Conservation (phyloP, 2,888 invertebrate species). For the Horisme vitalbata region DNA sequence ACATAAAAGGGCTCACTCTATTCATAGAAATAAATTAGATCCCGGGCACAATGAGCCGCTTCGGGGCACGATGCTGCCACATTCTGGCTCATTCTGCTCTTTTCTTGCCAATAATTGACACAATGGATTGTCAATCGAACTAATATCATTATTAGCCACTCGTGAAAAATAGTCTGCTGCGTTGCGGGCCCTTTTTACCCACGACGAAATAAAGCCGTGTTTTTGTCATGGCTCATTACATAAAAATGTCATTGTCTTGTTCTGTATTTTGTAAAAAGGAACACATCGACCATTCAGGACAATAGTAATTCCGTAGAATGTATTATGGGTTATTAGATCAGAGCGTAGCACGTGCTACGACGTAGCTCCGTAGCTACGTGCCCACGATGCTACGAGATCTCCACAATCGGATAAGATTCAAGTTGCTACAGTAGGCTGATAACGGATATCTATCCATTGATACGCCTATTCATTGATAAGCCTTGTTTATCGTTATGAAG, state of each 20-base stretch:
- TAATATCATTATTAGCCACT: slow-evolving; percentile 13
- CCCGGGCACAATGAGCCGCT: slow-evolving; percentile 41
- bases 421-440: background rate
- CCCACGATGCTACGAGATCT: slow-evolving; percentile 4
- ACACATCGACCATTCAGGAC: background rate
- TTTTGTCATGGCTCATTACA: no score
- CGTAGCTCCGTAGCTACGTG: slow-evolving; percentile 11
- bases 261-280: background rate
- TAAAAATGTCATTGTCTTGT: no score
- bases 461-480: no score
- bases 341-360: slow-evolving; percentile 17
- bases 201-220: background rate
- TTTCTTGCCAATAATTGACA: slow-evolving; percentile 11
- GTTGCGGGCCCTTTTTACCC: no score
- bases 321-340: slow-evolving; percentile 8
- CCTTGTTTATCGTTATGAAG: no score
- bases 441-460: no score
- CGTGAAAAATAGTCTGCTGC: background rate
- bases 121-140: slow-evolving; percentile 3
- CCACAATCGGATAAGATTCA: slow-evolving; percentile 1
- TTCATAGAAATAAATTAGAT: slow-evolving; percentile 67
- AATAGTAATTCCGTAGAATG: slow-evolving; percentile 3
- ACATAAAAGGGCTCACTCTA: slow-evolving; percentile 62
- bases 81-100: slow-evolving; percentile 2
- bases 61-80: slow-evolving; percentile 1